Base-by-base conservation (phyloP, 1,140 invertebrate species). In the Cydia fagiglandana region DNA sequence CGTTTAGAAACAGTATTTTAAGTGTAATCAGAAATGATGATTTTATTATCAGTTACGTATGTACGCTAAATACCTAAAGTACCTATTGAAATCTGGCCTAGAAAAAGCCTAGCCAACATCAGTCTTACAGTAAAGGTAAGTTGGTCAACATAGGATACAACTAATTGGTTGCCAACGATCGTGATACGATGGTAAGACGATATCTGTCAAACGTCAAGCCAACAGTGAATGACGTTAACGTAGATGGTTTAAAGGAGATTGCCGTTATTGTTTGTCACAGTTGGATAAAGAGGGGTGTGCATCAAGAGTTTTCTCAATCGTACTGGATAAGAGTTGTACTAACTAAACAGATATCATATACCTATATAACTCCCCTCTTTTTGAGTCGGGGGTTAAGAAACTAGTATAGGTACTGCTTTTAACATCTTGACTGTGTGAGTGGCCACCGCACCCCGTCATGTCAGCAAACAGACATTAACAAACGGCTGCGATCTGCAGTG, bases 401-500 rank as follows among this genome's bases (percentile, higher is more conserved):
- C 53, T 17, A 56, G 15, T n/a, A 61, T 24, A 30, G 30, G 30
- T 30, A 61, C 56, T 61, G 56, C 56, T 61, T 61, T 2, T 12
- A 61, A 10, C 20, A 61, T 17, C 15, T 53, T 53, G n/a, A 53
- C 50, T 68, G 30, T 15, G 34, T 41, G 34, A 17, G 10, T 45
- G n/a, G 30, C 5, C 66, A 70, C 66, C 66, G 66, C 66, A 70
- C 66, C 64, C 66, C 66, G 66, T 38, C 66, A 70, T 70, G 66
- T 70, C 56, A 61, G 56, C 56, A 70, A 70, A 45, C 66, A 38
- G 66, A 41, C 66, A 20, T 70, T 70, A 70, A 70, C 66, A 41
- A 70, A 70, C 66, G 66, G 66, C 66, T 70, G 30, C 66, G 66
- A 70, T 45, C 66, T 15, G 66, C 34, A 70, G 66, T 70, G 66